Evolutionary conservation across 1,140 invertebrate species (phyloP), one percentile per base, ranked within the genome.

Genomic region (Drosophila persimilis): DNA sequence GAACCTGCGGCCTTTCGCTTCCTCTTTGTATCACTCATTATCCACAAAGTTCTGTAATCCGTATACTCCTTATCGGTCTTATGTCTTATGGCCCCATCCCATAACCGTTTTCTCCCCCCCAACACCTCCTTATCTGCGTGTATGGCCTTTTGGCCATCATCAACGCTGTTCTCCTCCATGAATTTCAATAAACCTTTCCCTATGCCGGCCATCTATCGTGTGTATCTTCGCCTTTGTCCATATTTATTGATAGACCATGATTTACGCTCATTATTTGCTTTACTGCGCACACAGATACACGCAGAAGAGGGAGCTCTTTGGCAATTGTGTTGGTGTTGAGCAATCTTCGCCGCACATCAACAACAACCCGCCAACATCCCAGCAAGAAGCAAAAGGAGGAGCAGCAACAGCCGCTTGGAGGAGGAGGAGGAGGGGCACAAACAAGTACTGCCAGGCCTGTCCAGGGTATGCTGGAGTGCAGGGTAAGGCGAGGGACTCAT

Each of bases 221-320:
- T 57, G 43, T 61, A 59, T 60, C 56, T 55, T 57, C 58, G 60
- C 64, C 66, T 57, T 69, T 69, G 64, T 69, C 66, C 64, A 69
- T 83, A 67, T 88, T 79, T 88, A 89, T 88, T 61, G 83, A 83
- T 83, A 89, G 79, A 88, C 83, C 83, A 88, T 88, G 83, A 88
- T 88, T 88, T 88, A 88, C 83, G 62, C 75, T 83, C 83, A 88
- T 88, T 88, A 88, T 88, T 88, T 88, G 84, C 66, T 47, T 31
- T 51, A 61, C 44, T 59, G 63, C 54, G 44, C 44, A n/a, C 59
- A 56, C 65, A 67, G 35, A 39, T 17, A 17, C 4, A 11, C 35
- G 1, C 35, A 13, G 11, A 39, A 39, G 35, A 31, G 24, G 43
- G 15, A 55, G 54, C 22, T 47, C 54, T 57, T 75, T 71, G 72